Conservation (phyloP, 2,797 vertebrate species). For the Chelon labrosus region DNA sequence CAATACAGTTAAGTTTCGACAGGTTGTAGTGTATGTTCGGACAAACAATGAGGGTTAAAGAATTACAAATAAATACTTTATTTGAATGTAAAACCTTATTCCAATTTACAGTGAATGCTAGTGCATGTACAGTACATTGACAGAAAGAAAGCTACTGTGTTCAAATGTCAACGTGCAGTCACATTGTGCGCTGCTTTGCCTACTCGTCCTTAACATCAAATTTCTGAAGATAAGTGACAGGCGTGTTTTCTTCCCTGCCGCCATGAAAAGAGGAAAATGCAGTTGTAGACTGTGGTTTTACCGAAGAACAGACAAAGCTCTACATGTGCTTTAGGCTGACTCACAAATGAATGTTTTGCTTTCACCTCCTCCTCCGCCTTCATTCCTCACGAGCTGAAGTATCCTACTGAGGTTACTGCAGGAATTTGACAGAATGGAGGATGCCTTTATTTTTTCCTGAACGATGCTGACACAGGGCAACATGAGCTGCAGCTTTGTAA, state of each 20-base stretch:
- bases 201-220: neutral
- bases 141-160: neutral
- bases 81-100: neutral
- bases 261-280: conserved; percentile 5
- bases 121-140: neutral
- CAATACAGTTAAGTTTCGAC: conserved; percentile 11
- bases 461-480: conserved; percentile 72
- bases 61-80: neutral
- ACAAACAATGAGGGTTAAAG: neutral
- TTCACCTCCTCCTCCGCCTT: conserved; percentile 46
- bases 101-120: neutral
- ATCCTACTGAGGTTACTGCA: conserved; percentile 65
- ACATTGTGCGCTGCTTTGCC: neutral
- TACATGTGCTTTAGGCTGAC: conserved; percentile 41
- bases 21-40: neutral
- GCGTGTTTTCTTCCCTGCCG: neutral
- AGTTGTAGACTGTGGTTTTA: conserved; percentile 26
- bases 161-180: neutral
- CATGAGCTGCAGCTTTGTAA: conserved; percentile 72
- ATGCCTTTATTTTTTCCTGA: conserved; percentile 62
- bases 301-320: conserved; percentile 23
- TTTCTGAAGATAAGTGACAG: conserved; percentile 10
- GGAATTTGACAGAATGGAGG: conserved; percentile 55
- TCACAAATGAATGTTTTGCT: conserved; percentile 49
- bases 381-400: conserved; percentile 42